phyloP scores from a whole-genome alignment of 2,113 vertebrate species.

The Loxodonta africana region DNA sequence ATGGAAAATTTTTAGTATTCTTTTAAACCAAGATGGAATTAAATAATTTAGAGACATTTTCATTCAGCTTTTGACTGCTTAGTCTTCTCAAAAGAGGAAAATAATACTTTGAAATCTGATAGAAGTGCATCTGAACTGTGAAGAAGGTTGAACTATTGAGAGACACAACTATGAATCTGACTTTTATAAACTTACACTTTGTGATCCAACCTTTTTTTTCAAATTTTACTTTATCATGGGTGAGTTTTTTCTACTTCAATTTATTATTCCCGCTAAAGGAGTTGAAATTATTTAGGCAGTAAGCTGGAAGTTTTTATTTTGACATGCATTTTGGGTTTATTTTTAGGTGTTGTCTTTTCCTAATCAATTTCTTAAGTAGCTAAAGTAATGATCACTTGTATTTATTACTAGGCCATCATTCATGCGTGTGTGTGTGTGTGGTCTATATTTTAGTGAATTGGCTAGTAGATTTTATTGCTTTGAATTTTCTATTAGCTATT shows the following conservation, averaged over 20 bases:
- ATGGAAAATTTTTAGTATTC: not conserved
- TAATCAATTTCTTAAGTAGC: conserved; percentile 18
- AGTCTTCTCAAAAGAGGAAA: conserved; percentile 38
- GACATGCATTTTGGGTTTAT: not conserved
- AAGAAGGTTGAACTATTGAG: too few species aligned
- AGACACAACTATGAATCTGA: not conserved
- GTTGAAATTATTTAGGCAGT: not conserved
- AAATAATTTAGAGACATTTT: conserved; percentile 10
- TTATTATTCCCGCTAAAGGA: not conserved
- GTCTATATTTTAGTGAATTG: not conserved
- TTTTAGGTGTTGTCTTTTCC: conserved; percentile 47
- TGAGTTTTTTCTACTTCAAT: not conserved
- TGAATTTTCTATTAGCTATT: conserved; percentile 6
- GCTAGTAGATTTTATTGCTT: conserved; percentile 40
- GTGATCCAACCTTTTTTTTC: not conserved
- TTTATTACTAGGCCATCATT: conserved; percentile 5
- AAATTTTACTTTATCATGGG: conserved; percentile 21
- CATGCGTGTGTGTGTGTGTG: not conserved
- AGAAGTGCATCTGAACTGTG: not conserved
- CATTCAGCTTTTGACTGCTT: conserved; percentile 58
- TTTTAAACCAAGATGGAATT: conserved; percentile 48
- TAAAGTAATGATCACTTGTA: not conserved
- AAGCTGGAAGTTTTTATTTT: conserved; percentile 19
- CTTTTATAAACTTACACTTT: not conserved
- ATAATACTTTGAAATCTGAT: conserved; percentile 41